Evolutionary conservation across 2,888 invertebrate genomes (phyloP).

Genomic region (Cordilura impudica): DNA sequence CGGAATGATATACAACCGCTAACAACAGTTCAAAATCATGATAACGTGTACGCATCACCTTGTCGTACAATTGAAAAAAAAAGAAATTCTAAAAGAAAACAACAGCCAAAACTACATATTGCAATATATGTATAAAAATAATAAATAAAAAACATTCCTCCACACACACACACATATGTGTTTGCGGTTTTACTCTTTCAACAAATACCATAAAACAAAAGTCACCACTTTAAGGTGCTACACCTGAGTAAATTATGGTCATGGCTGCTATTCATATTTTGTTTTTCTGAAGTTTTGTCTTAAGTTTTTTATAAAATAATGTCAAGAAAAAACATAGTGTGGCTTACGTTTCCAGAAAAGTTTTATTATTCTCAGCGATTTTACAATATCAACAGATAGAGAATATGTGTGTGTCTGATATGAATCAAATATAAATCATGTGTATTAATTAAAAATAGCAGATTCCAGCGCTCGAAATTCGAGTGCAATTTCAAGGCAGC

Average conservation of each 20-base stretch:
- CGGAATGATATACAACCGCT: slow-evolving; percentile 33
- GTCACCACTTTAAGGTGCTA: slow-evolving; percentile 40
- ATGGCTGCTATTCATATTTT: slow-evolving; percentile 13
- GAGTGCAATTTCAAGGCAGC: too few species aligned
- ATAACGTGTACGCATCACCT: slow-evolving; percentile 24
- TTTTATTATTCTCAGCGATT: too few species aligned
- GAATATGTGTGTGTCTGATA: too few species aligned
- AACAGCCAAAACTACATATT: slow-evolving; percentile 5
- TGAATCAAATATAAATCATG: too few species aligned
- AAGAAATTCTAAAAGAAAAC: background rate
- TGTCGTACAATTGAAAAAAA: slow-evolving; percentile 9
- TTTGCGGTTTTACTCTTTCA: too few species aligned
- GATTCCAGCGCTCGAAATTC: too few species aligned
- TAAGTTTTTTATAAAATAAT: background rate
- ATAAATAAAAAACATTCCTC: slow-evolving; percentile 4
- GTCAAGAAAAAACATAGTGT: too few species aligned
- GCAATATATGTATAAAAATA: slow-evolving; percentile 12
- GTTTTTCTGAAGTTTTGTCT: background rate
- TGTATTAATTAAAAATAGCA: too few species aligned
- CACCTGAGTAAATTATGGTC: slow-evolving; percentile 28
- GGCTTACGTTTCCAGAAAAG: too few species aligned
- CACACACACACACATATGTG: background rate
- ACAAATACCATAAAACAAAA: slow-evolving; percentile 42
- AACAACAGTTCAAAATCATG: slow-evolving; percentile 30
- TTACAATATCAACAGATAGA: too few species aligned